Evolutionary conservation across 2,888 invertebrate species (phyloP).

Genomic region (Ophonus ardosiacus): DNA sequence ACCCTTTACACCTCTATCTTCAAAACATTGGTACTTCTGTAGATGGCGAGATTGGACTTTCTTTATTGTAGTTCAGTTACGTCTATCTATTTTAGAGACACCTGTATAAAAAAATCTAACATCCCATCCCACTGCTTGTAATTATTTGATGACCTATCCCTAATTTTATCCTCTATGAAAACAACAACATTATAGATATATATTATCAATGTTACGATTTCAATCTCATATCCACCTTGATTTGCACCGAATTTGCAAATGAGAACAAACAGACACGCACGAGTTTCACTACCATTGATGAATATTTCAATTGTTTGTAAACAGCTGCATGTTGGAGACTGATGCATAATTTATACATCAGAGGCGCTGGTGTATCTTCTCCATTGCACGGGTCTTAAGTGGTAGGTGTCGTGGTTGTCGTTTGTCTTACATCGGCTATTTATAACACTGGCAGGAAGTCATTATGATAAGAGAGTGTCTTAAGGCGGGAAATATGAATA

Average conservation of each 20-base stretch:
- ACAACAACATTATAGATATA: not conserved
- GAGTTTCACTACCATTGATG: conserved; percentile 25
- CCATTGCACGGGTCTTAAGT: not conserved
- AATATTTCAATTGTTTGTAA: conserved; percentile 40
- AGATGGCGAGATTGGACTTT: too few relatives aligned
- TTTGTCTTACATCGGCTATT: not conserved
- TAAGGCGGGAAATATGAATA: not conserved
- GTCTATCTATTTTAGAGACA: too few relatives aligned
- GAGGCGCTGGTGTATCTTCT: not conserved
- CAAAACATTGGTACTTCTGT: too few relatives aligned
- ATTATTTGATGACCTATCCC: too few relatives aligned
- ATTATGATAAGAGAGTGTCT: not conserved
- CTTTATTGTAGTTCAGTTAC: too few relatives aligned
- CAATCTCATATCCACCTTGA: not conserved
- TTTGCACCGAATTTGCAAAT: conserved; percentile 34
- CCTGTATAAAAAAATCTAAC: too few relatives aligned
- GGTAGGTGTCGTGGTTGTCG: not conserved
- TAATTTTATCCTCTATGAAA: not conserved
- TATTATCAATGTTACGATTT: not conserved
- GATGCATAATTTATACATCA: not conserved
- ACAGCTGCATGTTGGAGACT: not conserved
- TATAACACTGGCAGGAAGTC: not conserved
- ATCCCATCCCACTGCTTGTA: too few relatives aligned
- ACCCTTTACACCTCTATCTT: too few relatives aligned
- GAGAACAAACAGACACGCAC: conserved; percentile 2